phyloP scores from a whole-genome alignment of 2,888 invertebrate genomes.

The Sussaba pulchella region DNA sequence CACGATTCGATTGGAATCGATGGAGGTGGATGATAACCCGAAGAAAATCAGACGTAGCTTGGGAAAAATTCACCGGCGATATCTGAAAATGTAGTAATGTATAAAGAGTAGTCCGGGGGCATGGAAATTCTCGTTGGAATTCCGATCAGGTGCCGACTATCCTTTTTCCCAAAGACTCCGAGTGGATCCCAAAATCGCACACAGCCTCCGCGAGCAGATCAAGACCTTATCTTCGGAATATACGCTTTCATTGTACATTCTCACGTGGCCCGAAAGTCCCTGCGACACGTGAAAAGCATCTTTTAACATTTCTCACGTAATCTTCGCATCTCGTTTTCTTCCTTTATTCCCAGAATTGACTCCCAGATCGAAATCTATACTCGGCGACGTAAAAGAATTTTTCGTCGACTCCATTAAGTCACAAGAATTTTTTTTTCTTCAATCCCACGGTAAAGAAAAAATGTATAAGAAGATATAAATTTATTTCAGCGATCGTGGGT shows the following conservation, averaged over 20 bases:
- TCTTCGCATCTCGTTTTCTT: not conserved
- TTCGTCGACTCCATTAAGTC: not conserved
- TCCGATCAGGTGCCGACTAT: constrained; percentile 71
- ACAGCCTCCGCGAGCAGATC: constrained; percentile 21
- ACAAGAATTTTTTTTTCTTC: not conserved
- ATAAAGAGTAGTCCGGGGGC: constrained; percentile 52
- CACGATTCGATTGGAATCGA: not conserved
- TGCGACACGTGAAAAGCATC: constrained; percentile 31
- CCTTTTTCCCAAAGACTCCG: constrained; percentile 22
- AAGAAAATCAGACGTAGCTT: constrained; percentile 40
- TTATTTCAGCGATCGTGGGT: not conserved
- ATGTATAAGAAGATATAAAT: no score
- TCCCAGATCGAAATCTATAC: no score
- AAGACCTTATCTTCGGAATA: constrained; percentile 47
- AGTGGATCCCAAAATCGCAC: constrained; percentile 28
- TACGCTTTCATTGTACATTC: constrained; percentile 36
- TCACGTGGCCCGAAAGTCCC: not conserved
- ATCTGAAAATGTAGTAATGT: constrained; percentile 47
- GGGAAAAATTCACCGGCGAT: constrained; percentile 63
- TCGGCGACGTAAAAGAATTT: no score
- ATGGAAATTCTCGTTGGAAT: constrained; percentile 62
- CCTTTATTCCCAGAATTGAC: not conserved
- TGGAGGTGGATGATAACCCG: constrained; percentile 34
- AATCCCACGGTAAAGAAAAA: no score
- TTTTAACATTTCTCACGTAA: constrained; percentile 21